Evolutionary conservation across 2,113 vertebrate species (phyloP), one percentile per base, ranked within the genome.

Genomic region (Ptilonorhynchus violaceus): DNA sequence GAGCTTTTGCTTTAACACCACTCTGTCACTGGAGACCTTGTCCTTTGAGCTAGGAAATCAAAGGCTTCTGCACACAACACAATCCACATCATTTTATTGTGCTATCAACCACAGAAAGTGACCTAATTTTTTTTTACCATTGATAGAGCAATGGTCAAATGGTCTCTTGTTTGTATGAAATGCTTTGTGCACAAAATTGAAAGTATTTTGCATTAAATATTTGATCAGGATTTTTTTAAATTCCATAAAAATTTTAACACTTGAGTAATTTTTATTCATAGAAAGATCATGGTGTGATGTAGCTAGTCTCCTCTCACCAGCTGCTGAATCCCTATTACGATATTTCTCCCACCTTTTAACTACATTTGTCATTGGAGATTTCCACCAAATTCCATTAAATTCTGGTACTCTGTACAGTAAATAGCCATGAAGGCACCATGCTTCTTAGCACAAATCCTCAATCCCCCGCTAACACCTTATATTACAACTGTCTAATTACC

Each of bases 401-500:
- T 96, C 96, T 85, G 89, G 69, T 73, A n/a, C 91, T 95, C 91
- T 76, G 92, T 87, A 93, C 91, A 74, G 95, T 97, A 98, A 98
- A 98, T 92, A 98, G 91, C 96, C 97, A 96, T 95, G 96, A 96
- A 97, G 97, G 94, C 96, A 92, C 96, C 58, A 41, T 37, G 84
- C 95, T 97, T 88, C 97, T 98, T 97, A 94, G 97, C 94, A 97
- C 77, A 97, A 98, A 97, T 96, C 98, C 96, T 95, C 96, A 89
- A 59, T 98, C 96, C 97, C 97, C 94, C 50, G 89, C 96, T 97
- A 96, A 97, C 97, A 94, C 95, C 97, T 97, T 91, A 41, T 96
- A 97, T 97, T 98, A 96, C 97, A 97, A n/a, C 95, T 37, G 1
- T 83, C 97, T 98, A 98, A 98, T 98, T 97, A 97, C 97, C 87